Conservation (phyloP, 2,888 invertebrate genomes). For the Brenthis daphne region DNA sequence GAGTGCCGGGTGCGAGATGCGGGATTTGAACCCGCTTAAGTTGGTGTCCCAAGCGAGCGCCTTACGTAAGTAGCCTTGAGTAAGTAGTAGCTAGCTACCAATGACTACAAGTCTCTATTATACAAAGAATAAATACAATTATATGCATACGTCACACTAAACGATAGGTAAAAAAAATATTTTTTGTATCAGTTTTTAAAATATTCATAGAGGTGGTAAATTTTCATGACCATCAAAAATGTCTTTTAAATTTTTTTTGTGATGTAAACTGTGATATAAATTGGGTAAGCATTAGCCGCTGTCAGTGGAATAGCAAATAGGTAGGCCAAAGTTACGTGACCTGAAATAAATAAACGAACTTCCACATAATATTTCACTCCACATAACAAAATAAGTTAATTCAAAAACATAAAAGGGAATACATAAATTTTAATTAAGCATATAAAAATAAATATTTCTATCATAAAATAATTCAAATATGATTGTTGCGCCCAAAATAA, state of each 20-base stretch:
- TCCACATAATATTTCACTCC: not conserved
- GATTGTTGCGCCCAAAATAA: conserved; percentile 9
- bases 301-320: not conserved
- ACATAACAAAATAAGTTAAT: conserved; percentile 7
- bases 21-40: too few relatives aligned
- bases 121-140: too few relatives aligned
- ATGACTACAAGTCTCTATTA: too few relatives aligned
- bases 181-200: not conserved
- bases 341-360: not conserved
- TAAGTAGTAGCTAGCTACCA: too few relatives aligned
- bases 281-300: conserved; percentile 9
- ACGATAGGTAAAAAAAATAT: too few relatives aligned
- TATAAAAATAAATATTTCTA: not conserved
- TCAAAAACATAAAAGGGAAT: conserved; percentile 1
- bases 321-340: conserved; percentile 4
- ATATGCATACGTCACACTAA: too few relatives aligned
- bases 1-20: too few relatives aligned
- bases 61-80: too few relatives aligned
- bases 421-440: conserved; percentile 12
- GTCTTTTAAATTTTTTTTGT: not conserved
- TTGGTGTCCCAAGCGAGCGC: too few relatives aligned
- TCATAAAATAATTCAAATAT: not conserved
- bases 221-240: too few relatives aligned
- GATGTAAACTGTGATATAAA: not conserved
- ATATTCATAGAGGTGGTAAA: not conserved